phyloP scores from a whole-genome alignment of 2,797 vertebrate genomes.

The Hirundo rustica region DNA sequence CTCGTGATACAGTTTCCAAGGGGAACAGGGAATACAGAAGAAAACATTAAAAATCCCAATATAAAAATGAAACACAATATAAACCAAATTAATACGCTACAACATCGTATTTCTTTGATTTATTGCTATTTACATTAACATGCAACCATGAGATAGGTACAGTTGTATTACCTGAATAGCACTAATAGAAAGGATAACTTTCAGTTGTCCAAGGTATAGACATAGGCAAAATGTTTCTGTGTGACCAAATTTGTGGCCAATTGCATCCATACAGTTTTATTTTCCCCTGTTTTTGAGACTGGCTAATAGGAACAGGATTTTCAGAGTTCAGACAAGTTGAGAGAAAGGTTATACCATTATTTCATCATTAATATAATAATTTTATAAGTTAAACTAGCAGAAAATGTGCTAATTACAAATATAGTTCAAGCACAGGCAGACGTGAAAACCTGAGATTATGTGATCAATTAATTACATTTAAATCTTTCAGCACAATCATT shows the following conservation, averaged over 20 bases:
- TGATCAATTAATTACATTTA: background rate
- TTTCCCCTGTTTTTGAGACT: background rate
- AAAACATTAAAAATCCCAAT: too few species aligned
- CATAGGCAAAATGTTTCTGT: background rate
- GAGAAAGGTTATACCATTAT: background rate
- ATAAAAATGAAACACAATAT: too few species aligned
- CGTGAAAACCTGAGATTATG: background rate
- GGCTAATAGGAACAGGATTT: background rate
- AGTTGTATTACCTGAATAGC: background rate
- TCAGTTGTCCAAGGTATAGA: background rate
- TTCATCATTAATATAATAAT: background rate
- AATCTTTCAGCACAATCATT: background rate
- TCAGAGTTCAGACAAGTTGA: background rate
- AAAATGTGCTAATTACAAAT: background rate
- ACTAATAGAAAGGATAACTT: background rate
- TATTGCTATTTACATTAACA: background rate
- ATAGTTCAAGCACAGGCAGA: background rate
- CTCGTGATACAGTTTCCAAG: too few species aligned
- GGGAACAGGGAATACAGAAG: too few species aligned
- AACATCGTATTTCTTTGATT: background rate
- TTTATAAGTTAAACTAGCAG: background rate
- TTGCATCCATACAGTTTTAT: background rate
- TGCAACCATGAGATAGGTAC: background rate
- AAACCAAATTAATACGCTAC: too few species aligned
- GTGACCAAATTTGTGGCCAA: background rate